Evolutionary conservation across 2,888 invertebrate species (phyloP), one percentile per base, ranked within the genome.

Genomic region (Dasypogon diadema): DNA sequence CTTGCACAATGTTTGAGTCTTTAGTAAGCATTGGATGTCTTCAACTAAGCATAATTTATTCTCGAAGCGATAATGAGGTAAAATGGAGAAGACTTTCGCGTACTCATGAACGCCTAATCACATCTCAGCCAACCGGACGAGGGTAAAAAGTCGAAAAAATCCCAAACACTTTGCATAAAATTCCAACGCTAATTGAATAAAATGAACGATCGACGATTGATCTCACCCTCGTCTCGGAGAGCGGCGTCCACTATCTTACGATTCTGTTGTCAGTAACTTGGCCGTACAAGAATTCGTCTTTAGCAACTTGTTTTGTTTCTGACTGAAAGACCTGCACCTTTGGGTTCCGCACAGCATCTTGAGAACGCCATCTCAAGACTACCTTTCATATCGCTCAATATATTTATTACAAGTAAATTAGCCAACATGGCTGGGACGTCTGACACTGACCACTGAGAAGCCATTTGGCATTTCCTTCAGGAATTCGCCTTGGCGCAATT

Each of bases 21-120:
- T 60, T 58, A 24, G 58, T 74, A 74, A 74, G 58, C 74, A 74
- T 46, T 74, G 46, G 58, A 58, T 74, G 58, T 42, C 37, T 74
- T 46, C 48, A 46, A 42, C 73, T 74, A 56, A 83, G 81, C 82
- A 84, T 84, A 85, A 84, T 84, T 84, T 84, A 84, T 84, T 83
- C 80, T 84, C 84, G 80, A 81, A 83, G 85, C 84, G 84, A 85
- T 85, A 85, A 85, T 85, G 85, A 84, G 85, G 82, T 83, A 84
- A 84, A 85, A 84, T 78, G 78, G 76, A 77, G 58, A 70, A 70
- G 70, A 54, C 70, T 70, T 70, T 70, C 70, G 54, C 54, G 54
- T 70, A 54, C 70, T 58, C 56, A 73, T 56, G 56, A 58, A 55
- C 46, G 73, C 56, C 73, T 56, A 73, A 58, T 56, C 73, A 73